Percentiles rank a stretch among this genome's conserved stretches.
phyloP scores from a whole-genome alignment of 2,888 invertebrate species.

The Rhamphomyia laevipes region DNA sequence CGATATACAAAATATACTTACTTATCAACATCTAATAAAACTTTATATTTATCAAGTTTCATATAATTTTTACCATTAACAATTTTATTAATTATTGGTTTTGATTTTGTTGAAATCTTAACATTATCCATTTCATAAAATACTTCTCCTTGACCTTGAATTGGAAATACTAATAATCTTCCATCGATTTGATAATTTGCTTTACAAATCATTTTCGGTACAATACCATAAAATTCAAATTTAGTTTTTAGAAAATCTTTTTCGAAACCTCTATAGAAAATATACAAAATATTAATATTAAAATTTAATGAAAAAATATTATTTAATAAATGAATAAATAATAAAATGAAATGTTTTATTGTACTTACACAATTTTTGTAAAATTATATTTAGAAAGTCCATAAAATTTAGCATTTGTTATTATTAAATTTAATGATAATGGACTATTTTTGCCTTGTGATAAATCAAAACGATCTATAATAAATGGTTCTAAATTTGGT shows the following conservation, averaged over 20 bases:
- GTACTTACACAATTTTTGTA: conserved; percentile 13
- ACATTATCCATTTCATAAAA: conserved; percentile 5
- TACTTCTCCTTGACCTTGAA: conserved; percentile 7
- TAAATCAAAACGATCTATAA: conserved; percentile 16
- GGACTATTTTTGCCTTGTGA: conserved; percentile 14
- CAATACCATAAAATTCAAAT: conserved; percentile 10
- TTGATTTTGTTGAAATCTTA: not conserved
- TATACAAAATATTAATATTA: not conserved
- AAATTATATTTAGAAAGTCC: conserved; percentile 21
- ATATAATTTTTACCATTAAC: not conserved
- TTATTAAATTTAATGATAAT: conserved; percentile 20
- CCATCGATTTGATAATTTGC: conserved; percentile 15
- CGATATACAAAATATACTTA: not conserved
- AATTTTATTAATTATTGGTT: not conserved
- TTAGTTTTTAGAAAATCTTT: conserved; percentile 9
- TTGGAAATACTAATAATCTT: conserved; percentile 10
- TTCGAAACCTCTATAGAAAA: conserved; percentile 8
- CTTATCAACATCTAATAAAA: not conserved
- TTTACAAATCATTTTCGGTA: conserved; percentile 11
- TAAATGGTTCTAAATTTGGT: conserved; percentile 17
- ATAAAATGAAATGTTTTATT: no score
- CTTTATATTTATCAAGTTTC: not conserved
- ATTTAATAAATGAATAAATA: no score
- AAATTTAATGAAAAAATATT: not conserved
- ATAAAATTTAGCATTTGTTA: conserved; percentile 15